phyloP scores from a whole-genome alignment of 1,140 invertebrate species.

The Lineus longissimus region DNA sequence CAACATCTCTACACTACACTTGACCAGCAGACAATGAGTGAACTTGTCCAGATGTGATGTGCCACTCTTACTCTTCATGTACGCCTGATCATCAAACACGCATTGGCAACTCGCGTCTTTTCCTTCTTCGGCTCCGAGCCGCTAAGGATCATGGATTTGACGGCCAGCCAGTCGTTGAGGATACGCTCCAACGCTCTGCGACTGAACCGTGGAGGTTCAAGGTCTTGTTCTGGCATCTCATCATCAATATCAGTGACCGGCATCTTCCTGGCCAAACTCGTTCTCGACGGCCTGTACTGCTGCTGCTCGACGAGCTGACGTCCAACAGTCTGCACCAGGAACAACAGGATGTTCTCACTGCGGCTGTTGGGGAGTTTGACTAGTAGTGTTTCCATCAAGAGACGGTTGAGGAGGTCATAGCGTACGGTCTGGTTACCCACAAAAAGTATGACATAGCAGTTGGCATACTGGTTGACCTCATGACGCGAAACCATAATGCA shows the following conservation, averaged over 20 bases:
- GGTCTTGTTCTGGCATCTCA: slow-evolving; percentile 96
- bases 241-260: slow-evolving; percentile 47
- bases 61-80: slow-evolving; percentile 79
- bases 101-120: slow-evolving; percentile 36
- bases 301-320: slow-evolving; percentile 92
- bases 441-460: no score
- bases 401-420: slow-evolving; percentile 78
- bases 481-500: no score
- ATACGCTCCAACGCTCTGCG: slow-evolving; percentile 84
- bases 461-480: no score
- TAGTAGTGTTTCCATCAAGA: slow-evolving; percentile 80
- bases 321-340: slow-evolving; percentile 95
- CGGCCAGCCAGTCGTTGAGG: slow-evolving; percentile 81
- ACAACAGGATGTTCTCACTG: slow-evolving; percentile 93
- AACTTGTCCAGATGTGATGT: slow-evolving; percentile 96
- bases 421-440: slow-evolving; percentile 86
- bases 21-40: slow-evolving; percentile 89
- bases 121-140: slow-evolving; percentile 53
- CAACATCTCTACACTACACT: slow-evolving; percentile 81
- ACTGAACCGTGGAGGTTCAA: slow-evolving; percentile 94
- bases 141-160: slow-evolving; percentile 79
- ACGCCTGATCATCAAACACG: slow-evolving; percentile 68
- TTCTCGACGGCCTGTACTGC: slow-evolving; percentile 76
- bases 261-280: slow-evolving; percentile 57
- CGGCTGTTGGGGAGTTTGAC: slow-evolving; percentile 83